Evolutionary conservation across 35 echinoderm and acorn worm species (phyloP).

Genomic region (Heliocidaris erythrogramma): DNA sequence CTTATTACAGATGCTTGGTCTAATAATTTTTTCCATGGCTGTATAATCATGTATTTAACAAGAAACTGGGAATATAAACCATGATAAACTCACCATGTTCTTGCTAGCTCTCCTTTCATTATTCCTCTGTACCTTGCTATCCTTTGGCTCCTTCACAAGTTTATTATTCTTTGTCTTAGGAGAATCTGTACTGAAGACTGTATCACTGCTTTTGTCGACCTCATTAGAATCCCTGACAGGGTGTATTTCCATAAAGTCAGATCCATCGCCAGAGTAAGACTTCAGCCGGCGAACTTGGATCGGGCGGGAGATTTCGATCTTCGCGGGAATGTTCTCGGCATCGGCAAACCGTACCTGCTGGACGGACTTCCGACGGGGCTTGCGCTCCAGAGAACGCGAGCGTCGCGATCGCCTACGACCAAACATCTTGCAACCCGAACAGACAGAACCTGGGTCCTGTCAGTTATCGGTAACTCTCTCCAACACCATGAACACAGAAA

Average conservation of each 20-base stretch:
- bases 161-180: background rate
- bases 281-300: conserved; percentile 31
- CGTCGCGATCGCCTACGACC: conserved; percentile 25
- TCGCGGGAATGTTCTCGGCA: conserved; percentile 30
- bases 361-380: conserved; percentile 40
- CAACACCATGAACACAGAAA: background rate
- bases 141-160: background rate
- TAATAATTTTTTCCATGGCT: no score
- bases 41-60: no score
- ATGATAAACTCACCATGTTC: background rate
- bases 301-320: conserved; percentile 24
- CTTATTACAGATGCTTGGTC: no score
- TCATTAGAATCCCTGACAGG: background rate
- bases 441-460: background rate
- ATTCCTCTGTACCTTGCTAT: background rate
- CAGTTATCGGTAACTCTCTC: background rate
- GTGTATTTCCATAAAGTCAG: conserved; percentile 9
- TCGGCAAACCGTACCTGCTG: conserved; percentile 36
- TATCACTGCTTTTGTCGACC: background rate
- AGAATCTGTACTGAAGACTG: background rate
- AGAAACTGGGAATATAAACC: no score
- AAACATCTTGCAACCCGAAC: background rate
- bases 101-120: background rate
- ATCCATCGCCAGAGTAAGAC: conserved; percentile 33
- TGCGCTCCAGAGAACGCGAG: conserved; percentile 38